Percentiles rank a stretch among this genome's conserved stretches.
phyloP scores from a whole-genome alignment of 1,140 invertebrate genomes.

The Drosophila sechellia region DNA sequence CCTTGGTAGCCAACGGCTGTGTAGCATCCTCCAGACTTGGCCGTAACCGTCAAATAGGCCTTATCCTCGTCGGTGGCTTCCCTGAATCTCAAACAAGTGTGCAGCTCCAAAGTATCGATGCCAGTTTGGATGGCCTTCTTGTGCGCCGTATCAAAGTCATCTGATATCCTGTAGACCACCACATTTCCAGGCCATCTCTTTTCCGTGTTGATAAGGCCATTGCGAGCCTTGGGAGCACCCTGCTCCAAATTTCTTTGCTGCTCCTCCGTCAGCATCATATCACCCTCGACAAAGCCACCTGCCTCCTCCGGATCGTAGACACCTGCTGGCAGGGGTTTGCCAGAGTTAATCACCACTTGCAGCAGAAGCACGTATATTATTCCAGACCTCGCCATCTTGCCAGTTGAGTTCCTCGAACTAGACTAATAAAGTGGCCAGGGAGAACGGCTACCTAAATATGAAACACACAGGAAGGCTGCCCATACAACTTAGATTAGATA shows the following conservation, averaged over 20 bases:
- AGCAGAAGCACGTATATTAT: slow-evolving; percentile 37
- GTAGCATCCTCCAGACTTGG: slow-evolving; percentile 85
- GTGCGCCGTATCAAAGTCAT: slow-evolving; percentile 62
- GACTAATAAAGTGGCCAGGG: slow-evolving; percentile 34
- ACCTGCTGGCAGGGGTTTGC: slow-evolving; percentile 28
- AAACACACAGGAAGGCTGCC: slow-evolving; percentile 15
- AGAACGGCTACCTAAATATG: slow-evolving; percentile 24
- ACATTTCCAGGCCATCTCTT: slow-evolving; percentile 87
- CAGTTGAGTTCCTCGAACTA: slow-evolving; percentile 27
- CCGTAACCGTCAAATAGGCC: slow-evolving; percentile 53
- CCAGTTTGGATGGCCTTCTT: slow-evolving; percentile 57
- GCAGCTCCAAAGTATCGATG: slow-evolving; percentile 57
- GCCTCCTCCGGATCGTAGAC: slow-evolving; percentile 63
- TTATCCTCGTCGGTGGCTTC: slow-evolving; percentile 64
- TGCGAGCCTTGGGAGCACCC: slow-evolving; percentile 72
- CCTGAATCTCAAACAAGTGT: slow-evolving; percentile 59
- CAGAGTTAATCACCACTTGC: slow-evolving; percentile 7
- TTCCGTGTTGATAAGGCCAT: slow-evolving; percentile 86
- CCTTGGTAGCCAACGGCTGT: slow-evolving; percentile 86
- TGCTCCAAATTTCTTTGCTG: slow-evolving; percentile 62
- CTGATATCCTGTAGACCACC: slow-evolving; percentile 87
- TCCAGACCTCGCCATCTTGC: slow-evolving; percentile 46
- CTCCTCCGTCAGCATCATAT: slow-evolving; percentile 85
- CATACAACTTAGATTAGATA: slow-evolving; percentile 37
- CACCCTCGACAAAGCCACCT: slow-evolving; percentile 83